These are phyloP conservation scores for Bibio marci DNA, from an alignment of 2,888 invertebrate species.

Conservation along the genomic window DNA sequence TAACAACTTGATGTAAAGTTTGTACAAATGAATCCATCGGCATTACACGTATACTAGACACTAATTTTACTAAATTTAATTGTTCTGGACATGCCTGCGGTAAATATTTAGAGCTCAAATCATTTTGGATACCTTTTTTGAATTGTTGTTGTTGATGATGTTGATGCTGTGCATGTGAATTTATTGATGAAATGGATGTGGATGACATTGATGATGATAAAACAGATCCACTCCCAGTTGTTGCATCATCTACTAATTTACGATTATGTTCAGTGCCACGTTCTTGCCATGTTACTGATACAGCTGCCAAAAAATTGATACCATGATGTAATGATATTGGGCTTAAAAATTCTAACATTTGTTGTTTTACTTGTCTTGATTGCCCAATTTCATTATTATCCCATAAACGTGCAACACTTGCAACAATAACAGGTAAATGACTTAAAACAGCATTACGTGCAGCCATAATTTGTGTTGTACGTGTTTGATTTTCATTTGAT, in stretches of 20 bases:
- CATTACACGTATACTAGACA: constrained; percentile 65
- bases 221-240: too few relatives aligned
- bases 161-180: constrained; percentile 7
- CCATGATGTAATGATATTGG: constrained; percentile 73
- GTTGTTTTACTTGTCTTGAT: constrained; percentile 41
- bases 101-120: constrained; percentile 2
- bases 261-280: constrained; percentile 30
- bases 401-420: constrained; percentile 65
- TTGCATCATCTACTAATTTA: too few relatives aligned
- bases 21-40: constrained; percentile 70
- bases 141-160: constrained; percentile 19
- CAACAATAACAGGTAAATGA: constrained; percentile 64
- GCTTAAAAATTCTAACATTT: constrained; percentile 64
- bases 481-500: constrained; percentile 16
- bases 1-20: constrained; percentile 65
- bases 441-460: constrained; percentile 60
- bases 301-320: constrained; percentile 59
- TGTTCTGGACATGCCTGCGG: constrained; percentile 48
- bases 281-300: constrained; percentile 76
- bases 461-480: constrained; percentile 26
- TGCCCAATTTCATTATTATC: constrained; percentile 40
- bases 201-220: too few relatives aligned
- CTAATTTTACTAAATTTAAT: constrained; percentile 57
- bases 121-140: constrained; percentile 13
- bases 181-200: not conserved